These are phyloP conservation scores for Cephalopachus bancanus DNA, from an alignment of 2,797 vertebrate species.

Conservation along the genomic window DNA sequence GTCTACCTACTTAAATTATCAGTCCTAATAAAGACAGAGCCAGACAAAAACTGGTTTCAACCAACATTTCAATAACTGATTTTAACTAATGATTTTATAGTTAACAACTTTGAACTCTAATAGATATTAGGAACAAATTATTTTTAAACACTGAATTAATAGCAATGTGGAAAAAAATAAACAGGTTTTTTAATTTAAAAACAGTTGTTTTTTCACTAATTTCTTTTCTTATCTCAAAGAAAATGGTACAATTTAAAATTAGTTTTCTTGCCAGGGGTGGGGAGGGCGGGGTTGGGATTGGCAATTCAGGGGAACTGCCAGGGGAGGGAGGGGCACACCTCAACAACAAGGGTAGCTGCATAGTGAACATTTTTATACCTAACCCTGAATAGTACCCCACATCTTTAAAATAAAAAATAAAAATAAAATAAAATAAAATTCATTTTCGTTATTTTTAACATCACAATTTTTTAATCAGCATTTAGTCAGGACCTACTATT, in stretches of 20 bases:
- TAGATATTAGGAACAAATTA: background rate
- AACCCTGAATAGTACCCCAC: too few species aligned
- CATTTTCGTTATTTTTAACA: conserved; percentile 19
- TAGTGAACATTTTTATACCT: too few species aligned
- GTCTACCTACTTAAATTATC: background rate
- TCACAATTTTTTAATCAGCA: background rate
- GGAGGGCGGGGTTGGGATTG: too few species aligned
- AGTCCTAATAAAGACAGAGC: background rate
- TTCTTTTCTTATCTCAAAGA: background rate
- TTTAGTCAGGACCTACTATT: background rate
- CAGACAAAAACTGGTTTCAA: background rate
- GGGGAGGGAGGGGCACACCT: too few species aligned
- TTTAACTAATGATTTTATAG: conserved; percentile 32
- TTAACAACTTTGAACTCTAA: conserved; percentile 61
- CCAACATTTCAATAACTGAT: background rate
- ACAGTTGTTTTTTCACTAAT: background rate
- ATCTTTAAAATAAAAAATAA: too few species aligned
- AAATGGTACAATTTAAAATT: background rate
- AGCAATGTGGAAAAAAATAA: background rate
- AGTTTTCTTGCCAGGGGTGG: background rate
- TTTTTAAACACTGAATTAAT: background rate
- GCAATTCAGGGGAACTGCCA: too few species aligned
- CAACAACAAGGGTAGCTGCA: too few species aligned
- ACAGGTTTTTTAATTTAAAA: background rate
- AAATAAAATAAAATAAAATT: background rate